Conservation (phyloP, 2,797 vertebrate genomes). For the Hafferia zeledoni region DNA sequence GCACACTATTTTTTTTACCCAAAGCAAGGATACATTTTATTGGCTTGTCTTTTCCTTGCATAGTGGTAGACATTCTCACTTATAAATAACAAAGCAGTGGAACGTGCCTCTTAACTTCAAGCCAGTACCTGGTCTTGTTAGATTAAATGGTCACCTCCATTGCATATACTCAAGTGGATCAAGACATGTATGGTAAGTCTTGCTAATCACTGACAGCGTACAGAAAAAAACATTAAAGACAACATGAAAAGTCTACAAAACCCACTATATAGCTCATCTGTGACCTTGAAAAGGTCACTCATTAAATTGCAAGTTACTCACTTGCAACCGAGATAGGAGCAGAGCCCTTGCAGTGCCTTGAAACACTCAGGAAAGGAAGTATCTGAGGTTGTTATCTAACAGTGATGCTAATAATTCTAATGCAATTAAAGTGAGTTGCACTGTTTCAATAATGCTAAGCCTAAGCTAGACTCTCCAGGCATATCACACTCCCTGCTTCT, state of each 20-base stretch:
- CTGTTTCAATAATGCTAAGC: background rate
- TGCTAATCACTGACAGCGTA: background rate
- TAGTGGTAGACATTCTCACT: background rate
- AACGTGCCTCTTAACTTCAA: background rate
- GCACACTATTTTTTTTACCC: background rate
- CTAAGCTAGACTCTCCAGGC: background rate
- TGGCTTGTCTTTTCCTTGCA: background rate
- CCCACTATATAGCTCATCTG: background rate
- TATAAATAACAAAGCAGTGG: background rate
- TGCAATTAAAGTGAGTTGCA: background rate
- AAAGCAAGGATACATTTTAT: background rate
- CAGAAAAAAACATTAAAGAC: background rate
- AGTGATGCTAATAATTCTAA: background rate
- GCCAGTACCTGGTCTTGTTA: background rate
- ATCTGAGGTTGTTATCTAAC: background rate
- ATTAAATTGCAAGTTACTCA: background rate
- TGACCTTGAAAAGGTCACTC: background rate
- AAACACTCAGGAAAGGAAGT: background rate
- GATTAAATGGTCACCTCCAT: background rate
- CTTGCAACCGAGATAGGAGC: background rate
- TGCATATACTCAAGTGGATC: background rate
- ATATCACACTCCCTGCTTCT: rapidly evolving
- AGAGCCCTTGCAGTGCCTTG: background rate
- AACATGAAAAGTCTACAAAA: background rate
- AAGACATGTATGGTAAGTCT: background rate